Evolutionary conservation across 2,888 invertebrate species (phyloP).

Genomic region (Plebejus argus): DNA sequence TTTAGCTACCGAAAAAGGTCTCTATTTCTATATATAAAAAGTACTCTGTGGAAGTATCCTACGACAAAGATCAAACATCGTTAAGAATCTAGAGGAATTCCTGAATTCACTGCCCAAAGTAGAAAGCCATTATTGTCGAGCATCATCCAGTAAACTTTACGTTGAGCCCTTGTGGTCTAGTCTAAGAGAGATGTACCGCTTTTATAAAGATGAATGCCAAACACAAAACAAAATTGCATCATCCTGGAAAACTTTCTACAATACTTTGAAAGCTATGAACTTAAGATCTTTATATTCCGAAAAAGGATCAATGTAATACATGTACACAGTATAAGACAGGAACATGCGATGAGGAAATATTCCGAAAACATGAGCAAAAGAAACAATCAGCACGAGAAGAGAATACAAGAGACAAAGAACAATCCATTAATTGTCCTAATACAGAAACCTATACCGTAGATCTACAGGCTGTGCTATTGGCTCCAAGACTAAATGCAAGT

Average conservation of each 20-base stretch:
- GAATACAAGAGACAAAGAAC: conserved; percentile 22
- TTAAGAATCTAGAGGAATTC: conserved; percentile 28
- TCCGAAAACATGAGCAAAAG: conserved; percentile 25
- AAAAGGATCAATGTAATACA: conserved; percentile 28
- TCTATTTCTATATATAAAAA: too few species aligned
- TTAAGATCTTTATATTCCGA: conserved; percentile 30
- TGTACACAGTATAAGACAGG: conserved; percentile 24
- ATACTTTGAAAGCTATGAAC: conserved; percentile 29
- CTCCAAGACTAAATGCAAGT: conserved; percentile 31
- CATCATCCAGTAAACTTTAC: conserved; percentile 24
- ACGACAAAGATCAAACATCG: conserved; percentile 29
- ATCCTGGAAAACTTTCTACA: conserved; percentile 31
- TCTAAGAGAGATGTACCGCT: conserved; percentile 32
- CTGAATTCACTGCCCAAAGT: conserved; percentile 32
- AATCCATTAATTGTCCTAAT: conserved; percentile 30
- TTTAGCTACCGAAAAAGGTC: too few species aligned
- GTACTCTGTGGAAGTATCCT: background rate
- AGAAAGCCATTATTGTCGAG: conserved; percentile 29
- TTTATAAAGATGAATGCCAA: conserved; percentile 31
- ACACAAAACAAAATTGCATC: conserved; percentile 32
- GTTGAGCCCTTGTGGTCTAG: conserved; percentile 23
- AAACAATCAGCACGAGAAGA: conserved; percentile 32
- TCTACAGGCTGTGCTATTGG: conserved; percentile 26
- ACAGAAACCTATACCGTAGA: conserved; percentile 27
- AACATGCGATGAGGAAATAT: conserved; percentile 26